These are phyloP conservation scores for Lepetodrilus schrolli DNA, from an alignment of 2,888 invertebrate genomes.

Conservation along the genomic window DNA sequence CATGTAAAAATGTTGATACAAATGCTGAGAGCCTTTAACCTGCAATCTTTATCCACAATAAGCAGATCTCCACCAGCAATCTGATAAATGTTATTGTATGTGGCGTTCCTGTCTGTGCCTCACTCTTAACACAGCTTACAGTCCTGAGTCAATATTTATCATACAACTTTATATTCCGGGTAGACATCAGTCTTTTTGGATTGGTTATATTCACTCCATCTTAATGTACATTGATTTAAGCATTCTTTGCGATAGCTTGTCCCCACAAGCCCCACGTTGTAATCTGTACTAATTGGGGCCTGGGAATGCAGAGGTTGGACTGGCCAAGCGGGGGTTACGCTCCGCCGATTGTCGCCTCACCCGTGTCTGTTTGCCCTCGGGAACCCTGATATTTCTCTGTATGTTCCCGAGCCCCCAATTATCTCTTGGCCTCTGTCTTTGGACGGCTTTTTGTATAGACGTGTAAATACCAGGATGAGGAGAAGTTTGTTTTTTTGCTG, in stretches of 20 bases:
- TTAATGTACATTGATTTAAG: constrained; percentile 23
- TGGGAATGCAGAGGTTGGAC: constrained; percentile 9
- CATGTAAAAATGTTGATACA: not conserved
- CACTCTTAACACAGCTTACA: not conserved
- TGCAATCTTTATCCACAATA: not conserved
- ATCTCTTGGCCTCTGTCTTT: not conserved
- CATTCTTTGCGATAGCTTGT: constrained; percentile 6
- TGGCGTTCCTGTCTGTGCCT: not conserved
- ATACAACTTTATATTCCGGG: not conserved
- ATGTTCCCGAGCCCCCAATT: constrained; percentile 1
- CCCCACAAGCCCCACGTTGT: not conserved
- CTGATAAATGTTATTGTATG: not conserved
- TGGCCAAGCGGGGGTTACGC: too few relatives aligned
- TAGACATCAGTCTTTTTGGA: not conserved
- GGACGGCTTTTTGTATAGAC: not conserved
- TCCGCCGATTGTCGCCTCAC: too few relatives aligned
- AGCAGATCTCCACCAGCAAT: not conserved
- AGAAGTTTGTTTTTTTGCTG: constrained; percentile 17
- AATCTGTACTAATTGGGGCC: constrained; percentile 1
- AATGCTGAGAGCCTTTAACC: not conserved
- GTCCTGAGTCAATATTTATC: constrained; percentile 8
- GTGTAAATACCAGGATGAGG: constrained; percentile 18
- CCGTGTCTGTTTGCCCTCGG: too few relatives aligned
- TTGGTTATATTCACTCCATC: not conserved
- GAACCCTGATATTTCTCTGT: not conserved